These are phyloP conservation scores for Egretta garzetta DNA, from an alignment of 2,113 vertebrate species.

Conservation along the genomic window DNA sequence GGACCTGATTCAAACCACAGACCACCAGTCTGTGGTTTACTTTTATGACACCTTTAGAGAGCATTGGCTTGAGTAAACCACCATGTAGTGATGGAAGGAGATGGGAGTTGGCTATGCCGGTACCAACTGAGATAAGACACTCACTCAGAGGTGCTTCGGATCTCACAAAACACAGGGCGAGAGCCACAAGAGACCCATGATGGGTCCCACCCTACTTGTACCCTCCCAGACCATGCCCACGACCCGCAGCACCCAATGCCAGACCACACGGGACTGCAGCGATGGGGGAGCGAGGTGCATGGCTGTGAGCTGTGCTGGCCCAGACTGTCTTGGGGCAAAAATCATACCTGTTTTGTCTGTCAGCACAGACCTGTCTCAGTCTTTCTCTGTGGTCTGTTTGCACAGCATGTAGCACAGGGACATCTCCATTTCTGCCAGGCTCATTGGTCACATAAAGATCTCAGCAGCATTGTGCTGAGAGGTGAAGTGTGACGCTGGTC, in stretches of 20 bases:
- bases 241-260: background rate
- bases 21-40: background rate
- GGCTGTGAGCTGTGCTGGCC: background rate
- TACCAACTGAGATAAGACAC: background rate
- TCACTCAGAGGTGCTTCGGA: background rate
- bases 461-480: background rate
- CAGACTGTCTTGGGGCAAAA: background rate
- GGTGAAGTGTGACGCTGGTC: fast-evolving
- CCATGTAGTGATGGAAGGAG: fast-evolving
- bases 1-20: too few species aligned
- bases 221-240: too few species aligned
- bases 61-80: background rate
- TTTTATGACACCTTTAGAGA: background rate
- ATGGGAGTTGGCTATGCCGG: background rate
- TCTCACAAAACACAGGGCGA: background rate
- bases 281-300: background rate
- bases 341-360: background rate
- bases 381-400: background rate
- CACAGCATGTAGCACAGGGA: background rate
- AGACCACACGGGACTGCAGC: background rate
- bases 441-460: background rate
- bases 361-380: background rate
- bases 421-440: background rate
- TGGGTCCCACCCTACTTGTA: background rate
- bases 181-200: background rate